These are phyloP conservation scores for Eledone cirrhosa DNA, from an alignment of 2,888 invertebrate species.

Conservation along the genomic window DNA sequence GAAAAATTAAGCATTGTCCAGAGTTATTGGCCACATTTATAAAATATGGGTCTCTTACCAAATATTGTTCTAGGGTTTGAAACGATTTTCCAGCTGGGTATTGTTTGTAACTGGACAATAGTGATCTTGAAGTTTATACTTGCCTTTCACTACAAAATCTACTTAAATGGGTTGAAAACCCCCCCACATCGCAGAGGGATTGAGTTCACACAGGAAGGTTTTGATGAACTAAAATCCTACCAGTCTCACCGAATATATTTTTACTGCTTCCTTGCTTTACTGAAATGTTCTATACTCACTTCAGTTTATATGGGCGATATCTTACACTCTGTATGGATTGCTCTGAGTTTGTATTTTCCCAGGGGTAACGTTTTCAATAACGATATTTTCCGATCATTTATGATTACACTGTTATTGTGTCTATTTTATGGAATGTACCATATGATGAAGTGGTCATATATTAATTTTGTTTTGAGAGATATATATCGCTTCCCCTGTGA, in stretches of 20 bases:
- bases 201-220: background rate
- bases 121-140: no score
- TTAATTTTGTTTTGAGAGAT: background rate
- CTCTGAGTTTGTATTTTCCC: background rate
- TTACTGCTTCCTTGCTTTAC: background rate
- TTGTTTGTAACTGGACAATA: no score
- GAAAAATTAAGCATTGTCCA: no score
- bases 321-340: background rate
- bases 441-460: background rate
- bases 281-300: slow-evolving; percentile 10
- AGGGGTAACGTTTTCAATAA: background rate
- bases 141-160: background rate
- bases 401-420: background rate
- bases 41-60: no score
- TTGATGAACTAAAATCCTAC: background rate
- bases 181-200: background rate
- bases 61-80: no score
- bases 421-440: background rate
- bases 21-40: no score
- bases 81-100: no score
- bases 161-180: background rate
- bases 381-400: background rate
- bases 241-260: slow-evolving; percentile 10
- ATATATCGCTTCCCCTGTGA: background rate
- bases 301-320: background rate